Conservation (phyloP, 92 coral and sea anemone species). For the Umimayanthus kanabou region DNA sequence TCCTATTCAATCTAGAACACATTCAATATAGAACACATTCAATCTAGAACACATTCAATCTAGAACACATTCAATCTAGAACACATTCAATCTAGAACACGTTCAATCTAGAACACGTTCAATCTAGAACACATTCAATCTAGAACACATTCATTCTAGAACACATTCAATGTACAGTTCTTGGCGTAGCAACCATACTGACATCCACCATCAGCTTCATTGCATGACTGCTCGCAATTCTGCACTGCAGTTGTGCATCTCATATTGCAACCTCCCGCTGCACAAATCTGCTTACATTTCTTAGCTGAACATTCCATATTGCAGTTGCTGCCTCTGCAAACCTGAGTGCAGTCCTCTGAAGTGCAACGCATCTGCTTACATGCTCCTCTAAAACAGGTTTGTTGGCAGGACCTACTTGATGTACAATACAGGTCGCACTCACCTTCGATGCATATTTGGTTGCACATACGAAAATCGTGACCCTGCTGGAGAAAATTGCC, state of each 20-base stretch:
- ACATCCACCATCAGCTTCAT: constrained; percentile 48
- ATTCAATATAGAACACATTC: not conserved
- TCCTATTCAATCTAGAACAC: too few relatives aligned
- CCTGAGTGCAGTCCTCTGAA: constrained; percentile 61
- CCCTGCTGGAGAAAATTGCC: constrained; percentile 24
- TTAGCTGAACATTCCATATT: constrained; percentile 75
- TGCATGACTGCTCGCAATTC: constrained; percentile 68
- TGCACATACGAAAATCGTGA: constrained; percentile 47
- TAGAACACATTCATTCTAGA: too few relatives aligned
- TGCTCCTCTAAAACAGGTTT: constrained; percentile 67
- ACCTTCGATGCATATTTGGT: constrained; percentile 64
- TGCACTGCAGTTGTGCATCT: constrained; percentile 62
- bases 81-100: too few relatives aligned
- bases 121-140: too few relatives aligned
- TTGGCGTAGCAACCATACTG: constrained; percentile 64
- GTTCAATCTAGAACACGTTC: not conserved
- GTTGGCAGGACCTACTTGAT: constrained; percentile 58
- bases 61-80: not conserved
- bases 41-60: too few relatives aligned
- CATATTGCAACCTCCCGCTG: constrained; percentile 74
- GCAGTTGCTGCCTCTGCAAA: constrained; percentile 66
- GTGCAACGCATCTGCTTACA: constrained; percentile 73
- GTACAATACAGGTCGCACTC: constrained; percentile 66
- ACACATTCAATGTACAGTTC: constrained; percentile 39
- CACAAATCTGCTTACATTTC: constrained; percentile 77